Percentiles rank a stretch among this genome's conserved stretches.
These are phyloP conservation scores for Phocides pigmalion DNA, from an alignment of 1,140 invertebrate species.

Conservation along the genomic window DNA sequence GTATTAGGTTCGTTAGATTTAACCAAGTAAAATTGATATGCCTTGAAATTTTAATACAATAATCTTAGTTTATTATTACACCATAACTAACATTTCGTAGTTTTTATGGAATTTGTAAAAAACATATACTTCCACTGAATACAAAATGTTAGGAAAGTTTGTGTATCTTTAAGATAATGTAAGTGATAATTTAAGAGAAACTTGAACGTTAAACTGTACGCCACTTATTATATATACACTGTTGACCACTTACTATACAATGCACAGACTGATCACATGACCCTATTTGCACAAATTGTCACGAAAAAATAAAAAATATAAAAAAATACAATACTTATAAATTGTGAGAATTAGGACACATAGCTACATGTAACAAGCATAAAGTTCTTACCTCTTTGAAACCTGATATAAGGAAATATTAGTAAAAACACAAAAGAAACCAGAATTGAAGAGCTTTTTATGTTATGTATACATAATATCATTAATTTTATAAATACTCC, in stretches of 20 bases:
- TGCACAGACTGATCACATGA: conserved; percentile 11
- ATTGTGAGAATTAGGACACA: conserved; percentile 18
- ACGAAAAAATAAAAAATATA: neutral
- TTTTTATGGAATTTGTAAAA: neutral
- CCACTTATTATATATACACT: no score
- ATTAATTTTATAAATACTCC: conserved; percentile 6
- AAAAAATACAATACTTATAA: conserved; percentile 26
- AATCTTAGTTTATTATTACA: conserved; percentile 10
- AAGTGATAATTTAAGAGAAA: no score
- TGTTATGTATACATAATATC: neutral
- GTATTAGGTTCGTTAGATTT: neutral
- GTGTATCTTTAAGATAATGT: neutral
- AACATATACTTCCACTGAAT: conserved; percentile 2
- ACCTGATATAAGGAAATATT: conserved; percentile 51
- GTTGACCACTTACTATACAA: conserved; percentile 11
- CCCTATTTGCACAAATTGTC: conserved; percentile 5
- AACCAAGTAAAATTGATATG: neutral
- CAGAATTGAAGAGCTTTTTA: conserved; percentile 36
- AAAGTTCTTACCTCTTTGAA: conserved; percentile 49
- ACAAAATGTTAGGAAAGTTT: neutral
- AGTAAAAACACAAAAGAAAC: conserved; percentile 36
- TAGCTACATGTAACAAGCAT: conserved; percentile 31
- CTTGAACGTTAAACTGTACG: neutral
- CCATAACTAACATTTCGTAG: neutral
- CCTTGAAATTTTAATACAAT: conserved; percentile 1